Evolutionary conservation across 2,113 vertebrate species (phyloP).

Genomic region (Bombycilla garrulus): DNA sequence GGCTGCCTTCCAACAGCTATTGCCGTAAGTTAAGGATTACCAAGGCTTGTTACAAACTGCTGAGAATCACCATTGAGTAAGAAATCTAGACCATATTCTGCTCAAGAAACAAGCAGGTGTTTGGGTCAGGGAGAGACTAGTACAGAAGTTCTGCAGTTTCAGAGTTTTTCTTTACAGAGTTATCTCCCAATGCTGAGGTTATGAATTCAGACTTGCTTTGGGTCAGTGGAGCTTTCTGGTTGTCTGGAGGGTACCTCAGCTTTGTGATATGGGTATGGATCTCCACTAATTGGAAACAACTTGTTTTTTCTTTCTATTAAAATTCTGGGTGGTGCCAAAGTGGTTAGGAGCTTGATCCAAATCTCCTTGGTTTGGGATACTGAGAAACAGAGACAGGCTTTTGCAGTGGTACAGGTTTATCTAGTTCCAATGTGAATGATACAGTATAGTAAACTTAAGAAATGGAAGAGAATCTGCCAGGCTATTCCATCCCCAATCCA

Average conservation of each 20-base stretch:
- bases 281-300: not conserved
- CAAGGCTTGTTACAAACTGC: not conserved
- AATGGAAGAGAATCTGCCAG: not conserved
- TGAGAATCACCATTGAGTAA: not conserved
- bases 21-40: not conserved
- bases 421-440: not conserved
- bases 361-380: not conserved
- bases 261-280: not conserved
- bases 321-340: not conserved
- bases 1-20: constrained; percentile 11
- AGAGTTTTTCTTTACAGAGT: not conserved
- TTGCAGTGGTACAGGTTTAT: not conserved
- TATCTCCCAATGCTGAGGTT: not conserved
- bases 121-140: not conserved
- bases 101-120: not conserved
- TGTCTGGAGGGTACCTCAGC: not conserved
- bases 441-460: not conserved
- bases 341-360: not conserved
- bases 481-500: not conserved
- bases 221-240: not conserved
- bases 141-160: not conserved
- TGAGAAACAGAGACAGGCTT: not conserved
- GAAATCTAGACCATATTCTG: not conserved
- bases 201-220: not conserved
- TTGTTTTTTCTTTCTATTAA: not conserved